Evolutionary conservation across 2,797 vertebrate species (phyloP).

Genomic region (Oreonectes daqikongensis): DNA sequence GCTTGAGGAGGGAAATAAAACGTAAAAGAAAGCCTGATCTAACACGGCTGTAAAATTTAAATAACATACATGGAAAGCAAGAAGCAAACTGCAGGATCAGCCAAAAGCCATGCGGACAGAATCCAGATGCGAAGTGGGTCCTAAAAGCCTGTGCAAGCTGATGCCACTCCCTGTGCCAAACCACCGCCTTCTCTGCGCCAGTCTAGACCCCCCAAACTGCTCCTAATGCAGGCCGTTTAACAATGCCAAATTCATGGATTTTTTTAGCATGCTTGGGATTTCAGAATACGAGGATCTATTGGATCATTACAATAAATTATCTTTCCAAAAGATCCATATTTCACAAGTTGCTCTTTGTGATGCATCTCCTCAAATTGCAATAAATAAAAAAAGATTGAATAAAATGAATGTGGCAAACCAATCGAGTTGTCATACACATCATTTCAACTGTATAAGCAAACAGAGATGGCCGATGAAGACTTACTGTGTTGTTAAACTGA

Average conservation of each 20-base stretch:
- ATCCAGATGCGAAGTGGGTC: neutral
- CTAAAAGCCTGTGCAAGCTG: slow-evolving; percentile 5
- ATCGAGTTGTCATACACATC: too few species aligned
- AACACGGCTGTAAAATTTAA: neutral
- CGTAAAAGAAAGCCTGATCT: slow-evolving; percentile 13
- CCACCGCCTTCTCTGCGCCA: neutral
- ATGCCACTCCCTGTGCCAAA: slow-evolving; percentile 14
- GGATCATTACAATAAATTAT: neutral
- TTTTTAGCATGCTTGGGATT: neutral
- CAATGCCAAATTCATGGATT: slow-evolving; percentile 47
- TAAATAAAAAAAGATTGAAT: too few species aligned
- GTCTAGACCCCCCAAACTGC: neutral
- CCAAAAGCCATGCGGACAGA: neutral
- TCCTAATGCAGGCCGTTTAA: slow-evolving; percentile 58
- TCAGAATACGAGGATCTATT: neutral
- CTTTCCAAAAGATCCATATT: neutral
- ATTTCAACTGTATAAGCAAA: neutral
- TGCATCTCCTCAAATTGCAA: too few species aligned
- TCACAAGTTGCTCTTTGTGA: neutral
- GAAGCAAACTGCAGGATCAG: slow-evolving; percentile 3
- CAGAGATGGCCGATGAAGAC: slow-evolving; percentile 10
- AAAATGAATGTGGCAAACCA: too few species aligned
- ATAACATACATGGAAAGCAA: neutral
- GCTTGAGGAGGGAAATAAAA: neutral
- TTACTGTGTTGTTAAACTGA: slow-evolving; percentile 35